A percentile compares a stretch with the other conserved stretches of the same genome.
phyloP scores from a whole-genome alignment of 2,797 vertebrate genomes.

The Mallotus villosus region DNA sequence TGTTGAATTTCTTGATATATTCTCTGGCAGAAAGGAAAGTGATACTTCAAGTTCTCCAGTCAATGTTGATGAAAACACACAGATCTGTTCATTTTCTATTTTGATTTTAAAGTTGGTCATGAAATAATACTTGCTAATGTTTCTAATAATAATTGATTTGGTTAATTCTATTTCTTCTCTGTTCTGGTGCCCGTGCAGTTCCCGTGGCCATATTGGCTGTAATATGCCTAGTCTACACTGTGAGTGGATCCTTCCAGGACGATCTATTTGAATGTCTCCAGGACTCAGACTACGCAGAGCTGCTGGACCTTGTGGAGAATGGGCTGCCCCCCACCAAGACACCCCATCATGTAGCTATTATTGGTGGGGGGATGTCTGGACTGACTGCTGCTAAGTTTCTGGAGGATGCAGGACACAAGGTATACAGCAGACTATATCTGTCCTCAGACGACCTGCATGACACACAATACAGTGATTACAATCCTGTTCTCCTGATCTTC shows the following conservation, averaged over 20 bases:
- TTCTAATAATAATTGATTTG: background rate
- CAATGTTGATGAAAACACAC: background rate
- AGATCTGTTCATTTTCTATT: background rate
- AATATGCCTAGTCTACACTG: constrained; percentile 46
- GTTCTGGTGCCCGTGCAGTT: constrained; percentile 47
- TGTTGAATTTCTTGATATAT: background rate
- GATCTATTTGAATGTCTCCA: constrained; percentile 75
- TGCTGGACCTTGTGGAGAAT: constrained; percentile 68
- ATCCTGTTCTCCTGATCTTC: background rate
- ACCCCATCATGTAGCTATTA: constrained; percentile 64
- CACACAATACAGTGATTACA: background rate
- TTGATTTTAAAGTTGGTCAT: too few relatives aligned
- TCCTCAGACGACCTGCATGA: background rate
- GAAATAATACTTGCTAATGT: background rate
- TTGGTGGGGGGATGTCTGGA: constrained; percentile 77
- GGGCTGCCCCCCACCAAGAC: constrained; percentile 73
- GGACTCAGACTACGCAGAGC: constrained; percentile 78
- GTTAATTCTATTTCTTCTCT: background rate
- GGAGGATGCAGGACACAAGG: constrained; percentile 78
- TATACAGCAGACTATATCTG: constrained; percentile 45
- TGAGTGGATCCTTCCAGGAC: constrained; percentile 58
- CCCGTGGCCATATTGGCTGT: constrained; percentile 56
- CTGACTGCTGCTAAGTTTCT: constrained; percentile 77
- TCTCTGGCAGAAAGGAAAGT: background rate
- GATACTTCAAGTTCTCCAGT: background rate